phyloP scores from a whole-genome alignment of 2,113 vertebrate species.

The Beaufortia kweichowensis region DNA sequence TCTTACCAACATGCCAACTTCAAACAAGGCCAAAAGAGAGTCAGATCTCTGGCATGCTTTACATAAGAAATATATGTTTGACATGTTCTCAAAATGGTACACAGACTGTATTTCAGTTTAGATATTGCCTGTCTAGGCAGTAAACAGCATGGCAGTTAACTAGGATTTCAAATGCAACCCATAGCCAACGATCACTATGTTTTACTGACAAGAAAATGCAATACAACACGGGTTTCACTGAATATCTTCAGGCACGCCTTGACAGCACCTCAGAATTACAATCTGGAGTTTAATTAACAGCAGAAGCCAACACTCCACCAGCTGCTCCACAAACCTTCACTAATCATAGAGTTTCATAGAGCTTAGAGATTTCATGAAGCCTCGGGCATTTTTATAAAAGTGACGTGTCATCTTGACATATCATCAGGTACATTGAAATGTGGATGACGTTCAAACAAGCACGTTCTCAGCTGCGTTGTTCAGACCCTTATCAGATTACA shows the following conservation, averaged over 20 bases:
- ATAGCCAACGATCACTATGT: not conserved
- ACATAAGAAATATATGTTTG: not conserved
- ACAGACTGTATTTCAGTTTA: too few relatives aligned
- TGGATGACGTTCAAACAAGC: not conserved
- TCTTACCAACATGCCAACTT: too few relatives aligned
- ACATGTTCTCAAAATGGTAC: too few relatives aligned
- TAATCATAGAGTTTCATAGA: conserved; percentile 5
- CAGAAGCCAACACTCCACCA: not conserved
- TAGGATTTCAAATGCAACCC: not conserved
- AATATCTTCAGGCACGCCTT: not conserved
- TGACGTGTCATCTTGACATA: not conserved
- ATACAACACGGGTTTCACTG: not conserved
- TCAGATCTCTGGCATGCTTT: too few relatives aligned
- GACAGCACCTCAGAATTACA: conserved; percentile 2
- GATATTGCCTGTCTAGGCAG: not conserved
- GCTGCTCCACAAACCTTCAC: conserved; percentile 19
- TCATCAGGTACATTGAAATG: not conserved
- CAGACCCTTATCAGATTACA: conserved; percentile 20
- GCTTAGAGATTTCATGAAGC: not conserved
- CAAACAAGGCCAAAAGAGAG: too few relatives aligned
- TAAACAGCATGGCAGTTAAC: not conserved
- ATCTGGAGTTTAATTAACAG: conserved; percentile 28
- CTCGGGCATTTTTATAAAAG: not conserved
- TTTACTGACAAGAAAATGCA: conserved; percentile 3
- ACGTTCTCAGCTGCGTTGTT: conserved; percentile 15